These are phyloP conservation scores for Zaprionus africanus DNA, from an alignment of 1,140 invertebrate genomes.

Conservation along the genomic window DNA sequence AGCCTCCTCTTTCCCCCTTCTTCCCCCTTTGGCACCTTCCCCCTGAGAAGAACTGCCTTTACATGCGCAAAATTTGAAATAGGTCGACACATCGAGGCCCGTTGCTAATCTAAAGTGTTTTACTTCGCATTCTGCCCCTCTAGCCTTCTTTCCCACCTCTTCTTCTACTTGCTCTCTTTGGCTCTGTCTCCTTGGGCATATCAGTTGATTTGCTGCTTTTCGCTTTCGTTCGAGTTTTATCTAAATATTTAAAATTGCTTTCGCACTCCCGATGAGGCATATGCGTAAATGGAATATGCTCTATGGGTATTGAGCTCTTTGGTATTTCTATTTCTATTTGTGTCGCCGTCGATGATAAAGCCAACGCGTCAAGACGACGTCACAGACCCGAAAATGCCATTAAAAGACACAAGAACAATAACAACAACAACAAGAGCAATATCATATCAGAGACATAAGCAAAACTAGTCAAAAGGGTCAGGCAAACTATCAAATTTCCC, in stretches of 20 bases:
- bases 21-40: not conserved
- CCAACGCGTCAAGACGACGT: conserved; percentile 25
- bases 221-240: conserved; percentile 68
- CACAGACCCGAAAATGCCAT: conserved; percentile 30
- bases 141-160: not conserved
- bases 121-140: not conserved
- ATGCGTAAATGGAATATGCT: conserved; percentile 1
- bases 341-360: conserved; percentile 45
- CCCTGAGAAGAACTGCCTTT: not conserved
- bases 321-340: conserved; percentile 46
- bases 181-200: conserved; percentile 33
- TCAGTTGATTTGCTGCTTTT: conserved; percentile 70
- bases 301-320: not conserved
- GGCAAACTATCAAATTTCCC: conserved; percentile 8
- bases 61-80: conserved; percentile 55
- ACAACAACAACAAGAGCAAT: conserved; percentile 10
- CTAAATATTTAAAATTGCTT: conserved; percentile 80
- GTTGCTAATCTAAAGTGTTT: conserved; percentile 72
- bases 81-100: conserved; percentile 46
- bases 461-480: conserved; percentile 10
- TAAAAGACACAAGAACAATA: conserved; percentile 32
- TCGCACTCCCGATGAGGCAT: conserved; percentile 51
- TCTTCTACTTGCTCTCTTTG: not conserved
- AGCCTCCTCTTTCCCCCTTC: too few relatives aligned
- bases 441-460: conserved; percentile 6